Evolutionary conservation across 2,113 vertebrate genomes (phyloP).

Genomic region (Cyanoderma ruficeps): DNA sequence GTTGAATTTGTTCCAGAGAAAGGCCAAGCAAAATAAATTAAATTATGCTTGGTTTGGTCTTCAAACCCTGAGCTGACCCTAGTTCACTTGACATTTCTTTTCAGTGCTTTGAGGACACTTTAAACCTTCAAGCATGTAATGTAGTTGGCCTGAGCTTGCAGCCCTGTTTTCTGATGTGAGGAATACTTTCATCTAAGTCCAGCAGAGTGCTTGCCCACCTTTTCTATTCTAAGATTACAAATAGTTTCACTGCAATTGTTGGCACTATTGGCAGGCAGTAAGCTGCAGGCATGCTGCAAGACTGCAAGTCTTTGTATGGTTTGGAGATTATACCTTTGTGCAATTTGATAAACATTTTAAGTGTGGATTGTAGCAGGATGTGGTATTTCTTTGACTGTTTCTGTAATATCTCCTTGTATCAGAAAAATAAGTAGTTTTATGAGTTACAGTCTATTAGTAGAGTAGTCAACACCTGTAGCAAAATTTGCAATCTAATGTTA

Average conservation of each 20-base stretch:
- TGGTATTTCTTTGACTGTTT: fast-evolving
- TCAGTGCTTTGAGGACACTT: neutral
- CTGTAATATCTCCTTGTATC: neutral
- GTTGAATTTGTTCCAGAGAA: neutral
- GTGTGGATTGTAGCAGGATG: neutral
- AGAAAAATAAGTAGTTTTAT: neutral
- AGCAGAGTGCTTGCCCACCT: neutral
- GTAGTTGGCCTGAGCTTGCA: neutral
- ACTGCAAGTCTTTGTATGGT: neutral
- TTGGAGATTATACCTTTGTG: neutral
- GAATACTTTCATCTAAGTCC: neutral
- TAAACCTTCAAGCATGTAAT: neutral
- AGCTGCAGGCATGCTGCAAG: neutral
- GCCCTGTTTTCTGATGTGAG: neutral
- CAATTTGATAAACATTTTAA: neutral
- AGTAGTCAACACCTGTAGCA: neutral
- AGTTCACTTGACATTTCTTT: neutral
- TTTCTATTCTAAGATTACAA: neutral
- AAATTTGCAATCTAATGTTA: neutral
- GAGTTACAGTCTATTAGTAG: neutral
- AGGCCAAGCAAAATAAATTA: neutral
- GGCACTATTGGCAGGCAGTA: neutral
- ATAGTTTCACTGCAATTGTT: neutral
- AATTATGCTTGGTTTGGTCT: neutral
- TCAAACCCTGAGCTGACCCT: neutral